Percentiles rank a stretch among this genome's conserved stretches.
Conservation (phyloP, 1,140 invertebrate genomes). For the Leptinotarsa texana region DNA sequence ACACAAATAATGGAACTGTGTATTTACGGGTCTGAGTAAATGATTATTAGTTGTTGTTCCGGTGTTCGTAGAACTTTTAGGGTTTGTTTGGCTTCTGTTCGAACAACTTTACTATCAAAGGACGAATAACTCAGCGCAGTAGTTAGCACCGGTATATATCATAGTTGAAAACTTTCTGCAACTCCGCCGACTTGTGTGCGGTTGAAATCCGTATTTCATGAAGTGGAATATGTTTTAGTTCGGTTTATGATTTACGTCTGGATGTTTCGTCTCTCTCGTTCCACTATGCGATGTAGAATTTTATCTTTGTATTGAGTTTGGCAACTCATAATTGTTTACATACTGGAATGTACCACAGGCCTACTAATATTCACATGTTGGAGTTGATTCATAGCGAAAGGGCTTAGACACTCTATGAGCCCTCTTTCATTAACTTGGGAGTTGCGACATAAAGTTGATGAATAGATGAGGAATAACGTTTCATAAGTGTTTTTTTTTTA, state of each 20-base stretch:
- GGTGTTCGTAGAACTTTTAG: background rate
- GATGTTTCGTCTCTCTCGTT: background rate
- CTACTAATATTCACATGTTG: no score
- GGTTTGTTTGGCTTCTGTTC: constrained; percentile 7
- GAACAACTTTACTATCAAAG: constrained; percentile 6
- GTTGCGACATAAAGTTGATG: no score
- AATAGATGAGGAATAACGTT: no score
- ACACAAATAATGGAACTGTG: background rate
- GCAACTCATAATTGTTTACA: no score
- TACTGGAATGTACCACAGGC: no score
- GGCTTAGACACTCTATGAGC: no score
- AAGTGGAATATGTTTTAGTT: background rate
- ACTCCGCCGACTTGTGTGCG: background rate
- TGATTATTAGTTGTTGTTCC: constrained; percentile 6
- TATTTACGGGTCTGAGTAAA: background rate
- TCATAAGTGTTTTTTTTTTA: no score
- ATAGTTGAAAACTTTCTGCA: constrained; percentile 3
- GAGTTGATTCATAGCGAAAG: no score
- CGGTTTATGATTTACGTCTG: background rate
- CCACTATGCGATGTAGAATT: no score
- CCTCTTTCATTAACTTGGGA: no score
- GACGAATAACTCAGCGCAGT: background rate
- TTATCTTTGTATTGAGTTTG: no score
- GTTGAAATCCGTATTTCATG: constrained; percentile 6
- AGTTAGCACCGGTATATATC: background rate